Base-by-base conservation (phyloP, 1,140 invertebrate genomes). In the Holcopasites calliopsidis region DNA sequence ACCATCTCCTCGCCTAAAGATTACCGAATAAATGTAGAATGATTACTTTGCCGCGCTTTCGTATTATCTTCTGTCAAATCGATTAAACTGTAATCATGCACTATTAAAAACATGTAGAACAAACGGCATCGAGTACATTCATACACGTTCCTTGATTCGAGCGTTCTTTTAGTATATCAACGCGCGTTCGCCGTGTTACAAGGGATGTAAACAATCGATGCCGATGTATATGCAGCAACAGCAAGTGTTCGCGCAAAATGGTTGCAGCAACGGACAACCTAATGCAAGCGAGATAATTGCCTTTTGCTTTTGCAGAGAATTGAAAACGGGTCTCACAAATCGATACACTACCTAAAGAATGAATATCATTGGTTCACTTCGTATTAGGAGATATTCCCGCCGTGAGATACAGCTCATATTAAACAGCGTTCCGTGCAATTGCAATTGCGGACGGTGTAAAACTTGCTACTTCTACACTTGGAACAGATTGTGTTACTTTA, bases 271-370 rank as follows among this genome's bases (percentile, higher is more conserved):
- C 13, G 47, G 49, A 76, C 52, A 23, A 61, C 23, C 58, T 26
- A 60, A 35, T 23, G 54, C 42, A 61, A 21, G 54, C 60, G 40
- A 65, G 23, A 79, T 78, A 83, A 83, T 79, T 70, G 57, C 68
- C 42, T 35, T n/a, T n/a, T 21, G 50, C 68, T 77, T 74, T 75
- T 57, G 69, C 44, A 50, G 58, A 73, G 64, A 80, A 83, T 83
- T 83, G 80, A 84, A 84, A 83, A 83, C 73, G 35, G 77, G 72
- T 65, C 69, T 68, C 70, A 21, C 77, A 49, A 77, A 84, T 84
- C 82, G 81, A 84, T 84, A 83, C n/a, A n/a, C 18, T 6, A 11
- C 18, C 73, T 74, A 80, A 71, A 84, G 72, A 52, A 76, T 23
- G 54, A 71, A 60, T 50, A 60, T n/a, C 42, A 84, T 84, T 84